A percentile compares a stretch with the other conserved stretches of the same genome.
Evolutionary conservation across 2,888 invertebrate genomes (phyloP).

Genomic region (Hoplodrina ambigua): DNA sequence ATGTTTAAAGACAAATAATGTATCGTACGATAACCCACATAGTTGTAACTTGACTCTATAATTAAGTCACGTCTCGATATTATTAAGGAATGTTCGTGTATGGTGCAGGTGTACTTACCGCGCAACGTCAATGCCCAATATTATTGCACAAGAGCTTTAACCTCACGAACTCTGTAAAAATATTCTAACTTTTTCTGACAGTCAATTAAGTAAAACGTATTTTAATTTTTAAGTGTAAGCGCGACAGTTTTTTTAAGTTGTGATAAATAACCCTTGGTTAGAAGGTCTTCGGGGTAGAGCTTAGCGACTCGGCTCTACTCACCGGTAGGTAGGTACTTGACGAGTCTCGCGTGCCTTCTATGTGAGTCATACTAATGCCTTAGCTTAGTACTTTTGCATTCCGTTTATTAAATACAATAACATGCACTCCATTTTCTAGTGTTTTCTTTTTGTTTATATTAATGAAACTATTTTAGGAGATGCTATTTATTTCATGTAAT

Average conservation of each 20-base stretch:
- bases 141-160: constrained; percentile 56
- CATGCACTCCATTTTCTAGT: constrained; percentile 47
- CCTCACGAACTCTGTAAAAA: constrained; percentile 29
- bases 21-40: constrained; percentile 34
- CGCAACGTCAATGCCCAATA: constrained; percentile 52
- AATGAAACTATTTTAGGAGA: not conserved
- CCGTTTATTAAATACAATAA: constrained; percentile 70
- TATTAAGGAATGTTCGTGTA: constrained; percentile 67
- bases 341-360: constrained; percentile 81
- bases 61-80: constrained; percentile 70
- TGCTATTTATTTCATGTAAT: too few relatives aligned
- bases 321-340: constrained; percentile 53
- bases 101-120: constrained; percentile 69
- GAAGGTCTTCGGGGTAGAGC: constrained; percentile 70
- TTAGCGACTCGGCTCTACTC: constrained; percentile 62
- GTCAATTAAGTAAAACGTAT: constrained; percentile 18
- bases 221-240: constrained; percentile 13
- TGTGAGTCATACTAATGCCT: constrained; percentile 83
- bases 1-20: not conserved
- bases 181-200: constrained; percentile 22
- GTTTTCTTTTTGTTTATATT: not conserved
- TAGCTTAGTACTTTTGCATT: constrained; percentile 83
- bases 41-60: constrained; percentile 70
- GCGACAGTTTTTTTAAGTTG: constrained; percentile 8
- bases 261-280: constrained; percentile 45